A percentile compares a stretch with the other conserved stretches of the same genome.
These are phyloP conservation scores for Squalus acanthias DNA, from an alignment of 2,797 vertebrate species.

Conservation along the genomic window DNA sequence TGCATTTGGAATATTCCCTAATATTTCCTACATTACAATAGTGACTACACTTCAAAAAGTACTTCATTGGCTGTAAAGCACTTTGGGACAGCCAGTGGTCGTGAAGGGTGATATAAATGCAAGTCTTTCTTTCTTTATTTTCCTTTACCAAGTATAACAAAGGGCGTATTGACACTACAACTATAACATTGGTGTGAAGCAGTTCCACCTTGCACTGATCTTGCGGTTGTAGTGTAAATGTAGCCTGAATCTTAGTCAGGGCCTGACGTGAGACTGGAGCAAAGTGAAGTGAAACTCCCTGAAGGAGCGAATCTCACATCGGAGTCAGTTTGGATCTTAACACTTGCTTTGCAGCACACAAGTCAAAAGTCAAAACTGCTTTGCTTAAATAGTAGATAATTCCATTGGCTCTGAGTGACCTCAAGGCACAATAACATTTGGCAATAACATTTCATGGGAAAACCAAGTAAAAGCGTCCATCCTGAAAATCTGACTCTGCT, in stretches of 20 bases:
- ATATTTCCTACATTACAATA: no score
- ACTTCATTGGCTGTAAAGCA: no score
- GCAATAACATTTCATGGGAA: background rate
- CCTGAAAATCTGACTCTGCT: background rate
- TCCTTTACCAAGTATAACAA: background rate
- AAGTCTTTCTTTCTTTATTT: background rate
- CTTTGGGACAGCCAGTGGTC: no score
- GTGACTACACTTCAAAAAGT: no score
- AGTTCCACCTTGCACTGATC: background rate
- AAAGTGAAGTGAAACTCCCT: background rate
- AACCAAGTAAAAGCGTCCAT: background rate
- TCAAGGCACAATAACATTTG: background rate
- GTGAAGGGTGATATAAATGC: no score
- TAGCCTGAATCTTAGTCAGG: background rate
- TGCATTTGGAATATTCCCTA: background rate
- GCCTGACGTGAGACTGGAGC: background rate
- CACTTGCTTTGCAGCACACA: background rate
- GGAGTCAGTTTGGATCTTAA: background rate
- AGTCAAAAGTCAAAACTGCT: background rate
- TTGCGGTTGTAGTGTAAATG: background rate
- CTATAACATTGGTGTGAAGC: background rate
- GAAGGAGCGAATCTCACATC: background rate
- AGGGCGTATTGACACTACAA: background rate
- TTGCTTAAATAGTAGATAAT: background rate
- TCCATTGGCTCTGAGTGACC: background rate